phyloP scores from a whole-genome alignment of 2,113 vertebrate genomes.

The Rhizomys pruinosus region DNA sequence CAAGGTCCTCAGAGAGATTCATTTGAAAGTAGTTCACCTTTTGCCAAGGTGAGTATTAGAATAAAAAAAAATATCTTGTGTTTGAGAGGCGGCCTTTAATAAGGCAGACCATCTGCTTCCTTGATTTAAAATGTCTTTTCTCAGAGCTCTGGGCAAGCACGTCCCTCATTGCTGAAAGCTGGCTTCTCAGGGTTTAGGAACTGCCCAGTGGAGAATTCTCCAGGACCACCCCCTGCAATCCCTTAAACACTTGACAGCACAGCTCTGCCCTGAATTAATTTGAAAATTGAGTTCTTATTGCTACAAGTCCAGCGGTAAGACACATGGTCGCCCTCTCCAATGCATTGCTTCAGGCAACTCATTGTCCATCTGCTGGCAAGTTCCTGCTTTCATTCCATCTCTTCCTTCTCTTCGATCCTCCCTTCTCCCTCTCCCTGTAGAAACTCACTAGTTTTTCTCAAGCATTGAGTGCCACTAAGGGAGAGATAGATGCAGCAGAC shows the following conservation, averaged over 20 bases:
- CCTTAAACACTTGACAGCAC: slow-evolving; percentile 48
- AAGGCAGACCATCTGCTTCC: slow-evolving; percentile 74
- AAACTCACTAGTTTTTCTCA: neutral
- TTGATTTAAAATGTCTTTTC: slow-evolving; percentile 55
- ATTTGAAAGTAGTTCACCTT: slow-evolving; percentile 70
- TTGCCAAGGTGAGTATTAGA: slow-evolving; percentile 74
- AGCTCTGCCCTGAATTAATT: slow-evolving; percentile 37
- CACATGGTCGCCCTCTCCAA: neutral
- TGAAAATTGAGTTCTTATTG: neutral
- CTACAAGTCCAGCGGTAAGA: neutral
- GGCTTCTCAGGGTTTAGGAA: slow-evolving; percentile 28
- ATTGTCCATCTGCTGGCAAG: neutral
- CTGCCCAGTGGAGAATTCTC: slow-evolving; percentile 61
- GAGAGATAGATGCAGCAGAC: neutral
- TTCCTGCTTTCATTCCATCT: neutral
- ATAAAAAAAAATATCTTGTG: slow-evolving; percentile 30
- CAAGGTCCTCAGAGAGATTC: slow-evolving; percentile 53
- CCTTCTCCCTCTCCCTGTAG: fast-evolving
- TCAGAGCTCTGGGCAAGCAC: slow-evolving; percentile 36
- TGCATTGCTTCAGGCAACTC: neutral
- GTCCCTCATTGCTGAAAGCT: slow-evolving; percentile 71
- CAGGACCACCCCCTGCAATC: neutral
- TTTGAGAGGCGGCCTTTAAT: slow-evolving; percentile 73
- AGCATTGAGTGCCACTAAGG: neutral
- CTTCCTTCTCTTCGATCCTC: fast-evolving